These are phyloP conservation scores for Dromius quadrimaculatus DNA, from an alignment of 2,888 invertebrate genomes.

Conservation along the genomic window DNA sequence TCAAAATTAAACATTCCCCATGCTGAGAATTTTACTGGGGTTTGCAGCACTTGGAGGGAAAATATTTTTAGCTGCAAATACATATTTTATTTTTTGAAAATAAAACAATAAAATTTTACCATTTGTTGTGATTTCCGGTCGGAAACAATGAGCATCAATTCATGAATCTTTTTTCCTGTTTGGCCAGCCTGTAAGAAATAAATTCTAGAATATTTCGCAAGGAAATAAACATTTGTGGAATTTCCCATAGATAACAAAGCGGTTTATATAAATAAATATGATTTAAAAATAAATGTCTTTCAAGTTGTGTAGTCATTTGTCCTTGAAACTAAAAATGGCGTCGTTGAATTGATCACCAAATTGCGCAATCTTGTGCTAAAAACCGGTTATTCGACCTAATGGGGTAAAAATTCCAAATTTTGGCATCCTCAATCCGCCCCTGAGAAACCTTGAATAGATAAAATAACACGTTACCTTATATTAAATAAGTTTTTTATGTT, in stretches of 20 bases:
- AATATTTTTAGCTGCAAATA: slow-evolving; percentile 55
- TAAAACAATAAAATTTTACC: neutral
- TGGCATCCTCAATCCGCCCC: no score
- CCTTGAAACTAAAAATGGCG: neutral
- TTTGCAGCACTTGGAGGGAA: slow-evolving; percentile 55
- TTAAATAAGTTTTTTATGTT: no score
- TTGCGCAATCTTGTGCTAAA: neutral
- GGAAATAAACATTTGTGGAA: neutral
- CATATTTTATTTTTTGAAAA: slow-evolving; percentile 32
- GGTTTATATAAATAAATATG: neutral
- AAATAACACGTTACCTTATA: no score
- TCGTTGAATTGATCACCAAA: neutral
- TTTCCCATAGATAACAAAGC: neutral
- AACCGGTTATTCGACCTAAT: no score
- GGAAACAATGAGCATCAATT: neutral
- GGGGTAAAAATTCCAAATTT: no score
- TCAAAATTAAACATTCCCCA: slow-evolving; percentile 55
- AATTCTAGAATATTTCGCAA: slow-evolving; percentile 13
- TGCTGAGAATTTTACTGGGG: slow-evolving; percentile 54
- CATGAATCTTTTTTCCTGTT: slow-evolving; percentile 31
- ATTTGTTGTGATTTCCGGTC: slow-evolving; percentile 11
- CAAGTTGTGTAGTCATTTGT: neutral
- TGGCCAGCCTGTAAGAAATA: slow-evolving; percentile 11
- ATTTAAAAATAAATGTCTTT: slow-evolving; percentile 15
- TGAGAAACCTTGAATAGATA: no score